A percentile compares a stretch with the other conserved stretches of the same genome.
Conservation (phyloP, 2,797 vertebrate species). For the Eulemur rubriventer region DNA sequence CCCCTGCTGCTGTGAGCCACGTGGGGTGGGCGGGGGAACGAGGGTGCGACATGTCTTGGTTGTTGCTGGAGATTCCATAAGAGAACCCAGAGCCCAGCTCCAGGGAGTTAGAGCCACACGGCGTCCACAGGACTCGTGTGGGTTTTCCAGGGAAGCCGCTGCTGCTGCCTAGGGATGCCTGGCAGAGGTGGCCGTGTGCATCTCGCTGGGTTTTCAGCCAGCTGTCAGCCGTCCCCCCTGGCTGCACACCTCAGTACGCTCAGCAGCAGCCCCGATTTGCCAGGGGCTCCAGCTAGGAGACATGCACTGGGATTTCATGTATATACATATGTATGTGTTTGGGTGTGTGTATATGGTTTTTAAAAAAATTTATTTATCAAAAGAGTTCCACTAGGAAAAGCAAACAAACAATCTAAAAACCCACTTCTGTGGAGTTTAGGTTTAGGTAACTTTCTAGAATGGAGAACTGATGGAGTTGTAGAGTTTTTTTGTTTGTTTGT, state of each 20-base stretch:
- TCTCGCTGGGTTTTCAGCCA: neutral
- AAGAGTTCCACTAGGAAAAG: neutral
- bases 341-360: too few species aligned
- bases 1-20: neutral
- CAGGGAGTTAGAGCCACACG: neutral
- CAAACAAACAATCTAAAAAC: neutral
- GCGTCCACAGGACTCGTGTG: neutral
- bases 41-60: neutral
- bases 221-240: neutral
- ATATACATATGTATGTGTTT: too few species aligned
- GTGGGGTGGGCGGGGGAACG: rapidly evolving
- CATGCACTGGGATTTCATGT: neutral
- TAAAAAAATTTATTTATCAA: neutral
- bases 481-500: neutral
- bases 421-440: neutral
- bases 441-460: neutral
- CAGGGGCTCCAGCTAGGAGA: neutral
- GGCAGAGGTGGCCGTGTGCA: neutral
- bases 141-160: conserved; percentile 9
- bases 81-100: neutral
- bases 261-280: neutral
- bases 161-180: neutral
- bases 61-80: neutral
- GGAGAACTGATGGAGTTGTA: neutral
- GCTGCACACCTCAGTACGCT: neutral